Conservation (phyloP, 2,888 invertebrate species). For the Acrobasis suavella region DNA sequence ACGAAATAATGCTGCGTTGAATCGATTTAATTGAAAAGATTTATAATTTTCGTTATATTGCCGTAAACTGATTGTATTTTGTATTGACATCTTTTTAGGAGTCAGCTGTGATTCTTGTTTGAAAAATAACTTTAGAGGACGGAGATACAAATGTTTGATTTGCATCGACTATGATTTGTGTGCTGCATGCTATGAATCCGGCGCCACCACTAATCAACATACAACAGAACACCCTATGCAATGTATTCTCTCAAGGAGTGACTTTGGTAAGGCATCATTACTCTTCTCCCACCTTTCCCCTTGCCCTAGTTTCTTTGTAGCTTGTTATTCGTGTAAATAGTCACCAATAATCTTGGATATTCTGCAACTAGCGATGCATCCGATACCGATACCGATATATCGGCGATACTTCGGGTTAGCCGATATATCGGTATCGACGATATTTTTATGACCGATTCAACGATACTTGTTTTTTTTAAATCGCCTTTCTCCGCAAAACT, state of each 20-base stretch:
- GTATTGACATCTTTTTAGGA: constrained; percentile 86
- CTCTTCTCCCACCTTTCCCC: constrained; percentile 23
- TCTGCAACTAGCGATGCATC: too few species aligned
- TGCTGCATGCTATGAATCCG: constrained; percentile 96
- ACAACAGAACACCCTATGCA: constrained; percentile 99
- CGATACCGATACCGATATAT: too few species aligned
- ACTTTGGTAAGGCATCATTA: constrained; percentile 88
- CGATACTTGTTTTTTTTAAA: too few species aligned
- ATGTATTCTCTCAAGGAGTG: constrained; percentile 97
- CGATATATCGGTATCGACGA: too few species aligned
- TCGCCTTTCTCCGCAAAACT: too few species aligned
- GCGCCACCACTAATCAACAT: constrained; percentile 95
- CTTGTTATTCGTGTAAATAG: neutral
- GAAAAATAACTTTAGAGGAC: constrained; percentile 98
- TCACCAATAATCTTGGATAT: neutral
- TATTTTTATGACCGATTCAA: too few species aligned
- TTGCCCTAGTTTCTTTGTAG: constrained; percentile 27
- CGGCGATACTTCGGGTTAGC: too few species aligned
- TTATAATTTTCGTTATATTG: constrained; percentile 25
- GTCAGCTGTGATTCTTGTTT: constrained; percentile 99
- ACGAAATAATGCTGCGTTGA: constrained; percentile 22
- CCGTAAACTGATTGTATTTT: constrained; percentile 48
- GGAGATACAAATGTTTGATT: constrained; percentile 99
- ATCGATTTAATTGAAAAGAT: constrained; percentile 24
- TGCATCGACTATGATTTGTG: constrained; percentile 99